phyloP scores from a whole-genome alignment of 2,113 vertebrate genomes.

The Rhipidura dahli region DNA sequence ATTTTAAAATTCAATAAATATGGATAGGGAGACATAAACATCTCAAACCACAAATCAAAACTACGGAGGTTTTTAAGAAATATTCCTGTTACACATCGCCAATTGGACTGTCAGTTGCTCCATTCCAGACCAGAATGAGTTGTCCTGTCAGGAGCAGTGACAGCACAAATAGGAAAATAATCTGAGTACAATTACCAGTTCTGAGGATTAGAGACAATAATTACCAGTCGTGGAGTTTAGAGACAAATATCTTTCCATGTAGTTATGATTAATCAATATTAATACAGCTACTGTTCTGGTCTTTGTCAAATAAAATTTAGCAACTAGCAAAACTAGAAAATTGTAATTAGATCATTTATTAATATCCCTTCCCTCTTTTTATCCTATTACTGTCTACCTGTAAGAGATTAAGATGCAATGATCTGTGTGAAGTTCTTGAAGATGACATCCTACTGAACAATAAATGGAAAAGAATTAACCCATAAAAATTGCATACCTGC shows the following conservation, averaged over 20 bases:
- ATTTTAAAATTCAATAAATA: background rate
- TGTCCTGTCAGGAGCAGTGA: background rate
- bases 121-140: background rate
- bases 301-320: background rate
- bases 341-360: background rate
- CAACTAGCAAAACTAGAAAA: background rate
- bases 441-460: background rate
- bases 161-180: background rate
- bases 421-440: background rate
- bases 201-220: background rate
- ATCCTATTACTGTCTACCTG: background rate
- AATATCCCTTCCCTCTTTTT: background rate
- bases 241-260: background rate
- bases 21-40: background rate
- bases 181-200: background rate
- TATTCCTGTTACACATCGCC: background rate
- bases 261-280: background rate
- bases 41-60: background rate
- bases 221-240: background rate
- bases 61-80: background rate
- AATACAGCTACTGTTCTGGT: background rate
- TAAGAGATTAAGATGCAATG: background rate
- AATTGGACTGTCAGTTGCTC: background rate
- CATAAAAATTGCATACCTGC: background rate
- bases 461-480: background rate